Evolutionary conservation across 2,113 vertebrate genomes (phyloP), one percentile per base, ranked within the genome.

Genomic region (Malurus alboscapulatus): DNA sequence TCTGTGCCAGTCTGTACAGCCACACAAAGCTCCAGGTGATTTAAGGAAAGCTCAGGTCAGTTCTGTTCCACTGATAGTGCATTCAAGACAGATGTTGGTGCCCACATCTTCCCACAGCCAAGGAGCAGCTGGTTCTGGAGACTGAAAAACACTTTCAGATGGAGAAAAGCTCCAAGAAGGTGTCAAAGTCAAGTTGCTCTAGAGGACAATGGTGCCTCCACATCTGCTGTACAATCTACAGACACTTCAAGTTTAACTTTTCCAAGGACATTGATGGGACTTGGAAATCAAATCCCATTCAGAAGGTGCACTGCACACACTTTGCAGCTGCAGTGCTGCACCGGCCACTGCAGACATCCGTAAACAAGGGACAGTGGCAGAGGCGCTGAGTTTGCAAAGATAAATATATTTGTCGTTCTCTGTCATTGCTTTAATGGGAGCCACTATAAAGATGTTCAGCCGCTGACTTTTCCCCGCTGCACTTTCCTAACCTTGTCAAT

Each of bases 401-500:
- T 94, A 90, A 93, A 87, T 84, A 27, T 74, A 86, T 74, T 81
- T 69, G 67, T 59, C 74, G 48, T 44, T 77, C 71, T 67, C 73
- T 80, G 63, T 44, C 59, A 68, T 34, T 68, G 55, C 48, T 68
- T 87, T 81, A 78, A 93, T 17, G 68, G 53, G 36, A 90, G 61
- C 55, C 80, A 53, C 59, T 67, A 55, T 48, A 69, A 87, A 89
- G 83, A 69, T 1, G 0, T 42, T 45, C 72, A 77, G 47, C 15
- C 83, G 29, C 87, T 10, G 87, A 26, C 45, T 85, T 88, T 67
- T 88, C 72, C 38, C 74, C 38, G 9, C 20, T 67, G 79, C 75
- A 77, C 79, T 86, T 87, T 30, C 55, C 87, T 92, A 87, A 95
- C 91, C 87, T 86, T 91, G 87, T 88, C 93, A 83, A 50, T 89